phyloP scores from a whole-genome alignment of 2,888 invertebrate species.

The Acrocyrtus sp. region DNA sequence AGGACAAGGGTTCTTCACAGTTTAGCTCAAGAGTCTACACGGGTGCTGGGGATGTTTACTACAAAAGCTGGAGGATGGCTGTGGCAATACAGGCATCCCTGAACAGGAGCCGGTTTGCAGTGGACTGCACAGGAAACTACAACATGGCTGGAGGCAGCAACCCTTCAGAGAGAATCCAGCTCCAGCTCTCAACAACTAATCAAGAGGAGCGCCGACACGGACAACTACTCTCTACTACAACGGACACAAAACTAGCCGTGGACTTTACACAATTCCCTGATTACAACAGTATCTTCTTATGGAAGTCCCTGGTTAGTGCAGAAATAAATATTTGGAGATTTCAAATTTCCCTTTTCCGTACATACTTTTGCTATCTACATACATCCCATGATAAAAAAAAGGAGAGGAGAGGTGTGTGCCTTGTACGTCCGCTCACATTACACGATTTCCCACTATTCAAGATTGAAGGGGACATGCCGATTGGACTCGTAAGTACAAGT shows the following conservation, averaged over 20 bases:
- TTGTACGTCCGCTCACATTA: no score
- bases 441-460: no score
- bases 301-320: constrained; percentile 39
- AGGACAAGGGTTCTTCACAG: not conserved
- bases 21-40: constrained; percentile 3
- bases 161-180: constrained; percentile 21
- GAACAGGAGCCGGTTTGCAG: constrained; percentile 11
- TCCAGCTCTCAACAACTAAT: constrained; percentile 25
- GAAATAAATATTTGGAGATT: no score
- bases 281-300: constrained; percentile 23
- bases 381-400: no score
- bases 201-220: constrained; percentile 22
- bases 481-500: constrained; percentile 19
- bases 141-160: constrained; percentile 1
- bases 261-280: constrained; percentile 30
- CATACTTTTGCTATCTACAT: not conserved
- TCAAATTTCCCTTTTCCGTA: no score
- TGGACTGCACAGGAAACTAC: constrained; percentile 31
- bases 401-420: no score
- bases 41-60: constrained; percentile 27
- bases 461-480: not conserved
- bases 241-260: constrained; percentile 18
- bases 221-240: constrained; percentile 5
- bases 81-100: constrained; percentile 17
- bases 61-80: constrained; percentile 38